Conservation (phyloP, 2,888 invertebrate species). For the Eilema sororculum region DNA sequence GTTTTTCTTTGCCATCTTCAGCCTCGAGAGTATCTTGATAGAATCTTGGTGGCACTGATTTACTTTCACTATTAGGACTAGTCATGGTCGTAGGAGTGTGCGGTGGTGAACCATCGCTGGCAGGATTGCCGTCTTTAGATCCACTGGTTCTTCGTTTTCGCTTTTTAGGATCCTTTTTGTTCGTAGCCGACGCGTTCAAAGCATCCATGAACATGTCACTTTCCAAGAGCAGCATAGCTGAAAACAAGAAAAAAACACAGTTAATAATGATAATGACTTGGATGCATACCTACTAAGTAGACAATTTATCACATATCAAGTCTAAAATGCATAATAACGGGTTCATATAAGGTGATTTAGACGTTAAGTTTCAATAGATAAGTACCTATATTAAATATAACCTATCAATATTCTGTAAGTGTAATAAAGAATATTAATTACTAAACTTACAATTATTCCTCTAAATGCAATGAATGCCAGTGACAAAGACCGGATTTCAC, state of each 20-base stretch:
- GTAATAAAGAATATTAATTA: too few species aligned
- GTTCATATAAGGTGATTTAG: conserved; percentile 22
- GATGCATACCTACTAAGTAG: not conserved
- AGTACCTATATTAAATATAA: too few species aligned
- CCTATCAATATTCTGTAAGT: too few species aligned
- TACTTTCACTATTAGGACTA: conserved; percentile 78
- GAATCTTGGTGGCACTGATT: conserved; percentile 90
- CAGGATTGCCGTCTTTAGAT: conserved; percentile 88
- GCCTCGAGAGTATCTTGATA: conserved; percentile 96
- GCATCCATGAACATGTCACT: conserved; percentile 98
- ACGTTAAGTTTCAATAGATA: not conserved
- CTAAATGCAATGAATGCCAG: too few species aligned
- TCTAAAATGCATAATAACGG: conserved; percentile 48
- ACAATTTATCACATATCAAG: not conserved
- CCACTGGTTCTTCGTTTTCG: conserved; percentile 91
- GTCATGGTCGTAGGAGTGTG: conserved; percentile 83
- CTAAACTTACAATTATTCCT: too few species aligned
- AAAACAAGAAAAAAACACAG: conserved; percentile 66
- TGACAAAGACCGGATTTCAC: too few species aligned
- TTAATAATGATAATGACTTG: not conserved
- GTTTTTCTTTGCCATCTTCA: conserved; percentile 87
- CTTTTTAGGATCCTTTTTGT: conserved; percentile 92
- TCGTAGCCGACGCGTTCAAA: conserved; percentile 91
- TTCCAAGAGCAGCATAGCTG: conserved; percentile 93
- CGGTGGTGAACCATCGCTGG: conserved; percentile 85